Base-by-base conservation (phyloP, 2,113 vertebrate species). In the Semicossyphus pulcher region DNA sequence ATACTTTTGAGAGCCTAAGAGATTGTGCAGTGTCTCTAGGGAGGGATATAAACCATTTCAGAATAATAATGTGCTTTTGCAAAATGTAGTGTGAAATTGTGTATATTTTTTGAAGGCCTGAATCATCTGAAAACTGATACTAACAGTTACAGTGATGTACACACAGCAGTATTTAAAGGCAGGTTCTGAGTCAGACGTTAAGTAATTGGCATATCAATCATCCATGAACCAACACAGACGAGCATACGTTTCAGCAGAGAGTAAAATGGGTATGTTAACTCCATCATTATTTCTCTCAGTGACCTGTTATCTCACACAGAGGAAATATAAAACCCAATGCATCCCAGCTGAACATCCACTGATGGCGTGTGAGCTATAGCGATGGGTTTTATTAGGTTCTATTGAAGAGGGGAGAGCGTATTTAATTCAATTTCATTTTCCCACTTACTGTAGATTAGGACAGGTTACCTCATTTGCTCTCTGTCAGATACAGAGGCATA, bases 301-400 rank as follows among this genome's bases (percentile, higher is more conserved):
- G 66, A 80, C 84, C 66, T 66, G 59, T 70, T 80, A 86, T 86
- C 79, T 70, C 67, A 70, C 65, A 76, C 74, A 56, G 58, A 85
- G 84, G 81, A 72, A 86, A 88, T 80, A 81, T 82, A 81, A 83
- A 88, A 64, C 47, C 51, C 31, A 80, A 85, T 72, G 60, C 21
- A 52, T 86, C 73, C 53, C 62, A 70, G 64, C 57, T 68, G 68
- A 78, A 74, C 74, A 80, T 82, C 76, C 65, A 66, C 25, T 82
- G 76, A 78, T 76, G 80, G 61, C 32, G 26, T 77, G 58, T 71
- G 70, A 68, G 73, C 68, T 47, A 58, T 53, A 51, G 62, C 63
- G 73, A 84, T 80, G 54, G 65, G 56, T 76, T 90, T 89, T 86
- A 89, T 90, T 90, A 83, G 81, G 72, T 85, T 88, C 68, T 73